Evolutionary conservation across 2,888 invertebrate genomes (phyloP).

Genomic region (Stenoptilia bipunctidactyla): DNA sequence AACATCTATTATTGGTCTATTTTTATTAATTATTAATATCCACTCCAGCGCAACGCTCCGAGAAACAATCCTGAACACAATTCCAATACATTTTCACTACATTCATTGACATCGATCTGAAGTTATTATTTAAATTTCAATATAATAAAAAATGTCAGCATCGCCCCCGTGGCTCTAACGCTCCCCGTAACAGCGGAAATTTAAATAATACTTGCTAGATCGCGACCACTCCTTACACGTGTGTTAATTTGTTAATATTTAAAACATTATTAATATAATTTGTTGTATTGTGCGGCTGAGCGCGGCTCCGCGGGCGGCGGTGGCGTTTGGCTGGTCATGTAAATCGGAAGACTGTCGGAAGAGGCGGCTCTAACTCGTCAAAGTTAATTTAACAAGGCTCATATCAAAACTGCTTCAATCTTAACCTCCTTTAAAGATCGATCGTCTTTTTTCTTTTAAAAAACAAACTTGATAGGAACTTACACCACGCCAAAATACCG

Average conservation of each 20-base stretch:
- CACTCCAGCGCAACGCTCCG: conserved; percentile 51
- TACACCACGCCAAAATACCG: conserved; percentile 2
- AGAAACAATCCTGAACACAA: conserved; percentile 55
- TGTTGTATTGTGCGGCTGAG: conserved; percentile 55
- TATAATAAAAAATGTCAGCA: conserved; percentile 43
- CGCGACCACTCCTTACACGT: conserved; percentile 53
- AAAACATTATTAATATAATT: conserved; percentile 70
- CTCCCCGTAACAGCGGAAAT: conserved; percentile 33
- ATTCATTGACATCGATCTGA: conserved; percentile 36
- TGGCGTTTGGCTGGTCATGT: conserved; percentile 39
- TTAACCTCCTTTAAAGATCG: conserved; percentile 2
- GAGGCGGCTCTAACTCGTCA: conserved; percentile 19
- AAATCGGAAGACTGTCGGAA: conserved; percentile 60
- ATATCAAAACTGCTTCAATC: too few relatives aligned
- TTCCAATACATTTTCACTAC: conserved; percentile 56
- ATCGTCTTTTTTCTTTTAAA: conserved; percentile 20
- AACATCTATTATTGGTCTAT: conserved; percentile 23
- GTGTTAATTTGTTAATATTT: conserved; percentile 62
- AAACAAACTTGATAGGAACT: conserved; percentile 18
- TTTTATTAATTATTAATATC: conserved; percentile 15
- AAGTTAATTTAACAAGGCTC: background rate
- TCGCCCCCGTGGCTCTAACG: conserved; percentile 31
- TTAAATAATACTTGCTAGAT: conserved; percentile 25
- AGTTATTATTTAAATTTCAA: conserved; percentile 29
- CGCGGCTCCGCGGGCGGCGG: conserved; percentile 31